Conservation (phyloP, 2,888 invertebrate genomes). For the Ametastegia equiseti region DNA sequence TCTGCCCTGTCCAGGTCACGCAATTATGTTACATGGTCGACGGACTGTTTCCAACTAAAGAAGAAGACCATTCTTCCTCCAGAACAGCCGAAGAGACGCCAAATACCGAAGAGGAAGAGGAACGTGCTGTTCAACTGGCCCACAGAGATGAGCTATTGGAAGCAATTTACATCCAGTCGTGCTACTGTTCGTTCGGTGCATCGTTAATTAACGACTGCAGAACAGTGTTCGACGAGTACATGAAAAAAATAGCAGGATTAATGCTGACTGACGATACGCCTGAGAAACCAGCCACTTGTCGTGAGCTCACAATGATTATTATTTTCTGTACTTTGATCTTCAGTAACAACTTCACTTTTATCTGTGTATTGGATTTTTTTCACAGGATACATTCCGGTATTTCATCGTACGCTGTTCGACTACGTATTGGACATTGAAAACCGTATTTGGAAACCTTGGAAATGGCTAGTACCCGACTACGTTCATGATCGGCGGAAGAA, state of each 20-base stretch:
- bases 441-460: conserved; percentile 91
- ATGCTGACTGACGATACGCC: conserved; percentile 82
- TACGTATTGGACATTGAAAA: conserved; percentile 86
- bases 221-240: conserved; percentile 86
- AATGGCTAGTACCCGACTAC: conserved; percentile 87
- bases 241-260: conserved; percentile 86
- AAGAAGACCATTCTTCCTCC: conserved; percentile 49
- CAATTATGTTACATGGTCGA: conserved; percentile 91
- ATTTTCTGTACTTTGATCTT: not conserved
- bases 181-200: conserved; percentile 93
- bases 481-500: conserved; percentile 83
- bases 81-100: conserved; percentile 57
- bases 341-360: too few species aligned
- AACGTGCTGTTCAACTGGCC: conserved; percentile 80
- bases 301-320: conserved; percentile 70
- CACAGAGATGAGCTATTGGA: conserved; percentile 65
- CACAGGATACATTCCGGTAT: conserved; percentile 85
- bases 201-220: conserved; percentile 84
- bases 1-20: conserved; percentile 78
- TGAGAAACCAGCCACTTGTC: conserved; percentile 81
- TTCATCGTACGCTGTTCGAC: conserved; percentile 86
- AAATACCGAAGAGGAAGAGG: conserved; percentile 79
- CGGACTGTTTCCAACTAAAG: conserved; percentile 79
- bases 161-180: conserved; percentile 79
- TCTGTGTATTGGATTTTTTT: too few species aligned